Evolutionary conservation across 2,797 vertebrate genomes (phyloP), one percentile per base, ranked within the genome.

Genomic region (Ispidina picta): DNA sequence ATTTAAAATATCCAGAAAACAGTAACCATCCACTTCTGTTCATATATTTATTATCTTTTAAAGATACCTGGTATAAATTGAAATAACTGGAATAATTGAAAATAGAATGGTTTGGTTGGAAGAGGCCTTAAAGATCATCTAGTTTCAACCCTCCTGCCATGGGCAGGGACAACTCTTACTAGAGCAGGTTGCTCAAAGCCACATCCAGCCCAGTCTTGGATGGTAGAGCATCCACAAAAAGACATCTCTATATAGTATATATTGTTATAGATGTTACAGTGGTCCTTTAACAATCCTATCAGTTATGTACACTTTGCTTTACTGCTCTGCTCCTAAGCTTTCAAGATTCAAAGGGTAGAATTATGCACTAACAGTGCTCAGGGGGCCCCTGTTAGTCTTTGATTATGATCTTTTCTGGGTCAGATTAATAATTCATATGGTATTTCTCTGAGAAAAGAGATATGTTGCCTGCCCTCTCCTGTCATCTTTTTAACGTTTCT

Each of bases 381-480:
- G 35, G 86, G 69, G 91, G 22, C 65, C 83, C 77, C 49, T 77
- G 54, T 78, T 79, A 93, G 75, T 85, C 91, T 95, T 95, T 97
- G 94, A 95, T 94, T 89, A 86, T 82, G 78, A 92, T 96, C 69
- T 97, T 97, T 95, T 96, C 93, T 94, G 93, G 96, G 93, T 96
- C 80, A 97, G 81, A 87, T 97, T 96, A 96, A 96, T 96, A 97
- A 96, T 97, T 97, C 92, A 97, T 96, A 59, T 43, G 62, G 49
- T 89, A 93, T 95, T 91, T 92, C 69, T 91, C 84, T 89, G 41
- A 95, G 92, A 96, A 95, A 94, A 89, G 62, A 94, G 90, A 86
- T 92, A 75, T 64, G 92, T 76, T 89, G 85, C 88, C 72, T 97
- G 94, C 94, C 95, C 95, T 95, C 90, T 95, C 81, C 91, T 95